Evolutionary conservation across 1,140 invertebrate species (phyloP).

Genomic region (Cataglyphis hispanica): DNA sequence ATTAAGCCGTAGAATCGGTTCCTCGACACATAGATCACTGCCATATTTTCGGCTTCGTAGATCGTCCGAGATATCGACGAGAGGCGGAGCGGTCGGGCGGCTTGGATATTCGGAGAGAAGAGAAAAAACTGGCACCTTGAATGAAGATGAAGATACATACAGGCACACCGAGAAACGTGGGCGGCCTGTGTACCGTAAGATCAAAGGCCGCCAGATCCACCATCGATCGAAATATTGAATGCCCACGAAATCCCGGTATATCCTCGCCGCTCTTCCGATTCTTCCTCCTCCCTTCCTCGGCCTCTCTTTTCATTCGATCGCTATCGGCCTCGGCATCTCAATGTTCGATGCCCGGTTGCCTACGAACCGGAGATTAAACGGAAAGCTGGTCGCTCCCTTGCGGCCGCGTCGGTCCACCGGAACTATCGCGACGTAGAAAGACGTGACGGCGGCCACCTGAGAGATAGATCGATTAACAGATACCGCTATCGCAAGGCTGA

Average conservation of each 20-base stretch:
- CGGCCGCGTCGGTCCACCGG: conserved; percentile 1
- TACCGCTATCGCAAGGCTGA: background rate
- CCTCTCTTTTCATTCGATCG: background rate
- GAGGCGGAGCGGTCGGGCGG: background rate
- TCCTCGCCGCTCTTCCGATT: conserved; percentile 36
- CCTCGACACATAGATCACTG: background rate
- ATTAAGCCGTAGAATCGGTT: conserved; percentile 44
- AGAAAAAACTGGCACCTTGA: conserved; percentile 40
- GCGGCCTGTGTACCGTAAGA: conserved; percentile 80
- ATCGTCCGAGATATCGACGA: conserved; percentile 22
- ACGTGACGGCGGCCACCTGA: background rate
- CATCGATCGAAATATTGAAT: conserved; percentile 81
- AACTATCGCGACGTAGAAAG: conserved; percentile 21
- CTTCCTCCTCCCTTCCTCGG: background rate
- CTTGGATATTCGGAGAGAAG: background rate
- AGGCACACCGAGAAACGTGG: conserved; percentile 70
- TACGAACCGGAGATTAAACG: conserved; percentile 48
- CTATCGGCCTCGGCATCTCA: background rate
- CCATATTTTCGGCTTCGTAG: background rate
- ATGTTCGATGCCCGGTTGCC: background rate
- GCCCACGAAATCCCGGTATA: conserved; percentile 76
- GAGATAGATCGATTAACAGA: conserved; percentile 22
- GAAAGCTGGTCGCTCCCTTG: conserved; percentile 7
- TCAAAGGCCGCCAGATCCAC: conserved; percentile 77
- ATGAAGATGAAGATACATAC: conserved; percentile 38